Evolutionary conservation across 1,140 invertebrate species (phyloP).

Genomic region (Leptinotarsa defecta): DNA sequence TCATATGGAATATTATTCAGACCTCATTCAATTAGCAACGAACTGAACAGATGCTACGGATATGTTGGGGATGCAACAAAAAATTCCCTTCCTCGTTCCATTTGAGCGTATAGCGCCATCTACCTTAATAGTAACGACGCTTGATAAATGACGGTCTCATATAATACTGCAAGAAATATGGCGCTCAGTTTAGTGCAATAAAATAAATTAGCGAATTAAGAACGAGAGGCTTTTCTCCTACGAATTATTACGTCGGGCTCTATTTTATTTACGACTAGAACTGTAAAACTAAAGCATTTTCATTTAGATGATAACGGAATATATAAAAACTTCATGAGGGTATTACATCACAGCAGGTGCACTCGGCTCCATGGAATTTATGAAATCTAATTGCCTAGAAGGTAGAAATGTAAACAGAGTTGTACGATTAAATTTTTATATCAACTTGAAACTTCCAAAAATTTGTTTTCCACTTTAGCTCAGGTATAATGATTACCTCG

Average conservation of each 20-base stretch:
- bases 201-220: slow-evolving; percentile 9
- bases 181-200: slow-evolving; percentile 5
- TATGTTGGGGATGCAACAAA: not conserved
- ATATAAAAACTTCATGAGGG: not conserved
- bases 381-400: too few relatives aligned
- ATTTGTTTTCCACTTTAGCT: too few relatives aligned
- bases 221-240: not conserved
- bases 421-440: too few relatives aligned
- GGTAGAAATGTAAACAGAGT: too few relatives aligned
- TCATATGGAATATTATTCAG: too few relatives aligned
- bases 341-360: too few relatives aligned
- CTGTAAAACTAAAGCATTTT: slow-evolving; percentile 1
- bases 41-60: not conserved
- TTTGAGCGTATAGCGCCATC: not conserved
- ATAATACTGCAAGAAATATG: slow-evolving; percentile 4
- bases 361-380: too few relatives aligned
- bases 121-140: not conserved
- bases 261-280: not conserved
- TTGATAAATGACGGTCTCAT: slow-evolving; percentile 1
- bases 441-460: too few relatives aligned
- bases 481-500: too few relatives aligned
- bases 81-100: not conserved
- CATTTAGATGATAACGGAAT: not conserved
- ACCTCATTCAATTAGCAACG: not conserved
- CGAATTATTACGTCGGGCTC: not conserved